Base-by-base conservation (phyloP, 2,888 invertebrate species). In the Lepas anatifera region DNA sequence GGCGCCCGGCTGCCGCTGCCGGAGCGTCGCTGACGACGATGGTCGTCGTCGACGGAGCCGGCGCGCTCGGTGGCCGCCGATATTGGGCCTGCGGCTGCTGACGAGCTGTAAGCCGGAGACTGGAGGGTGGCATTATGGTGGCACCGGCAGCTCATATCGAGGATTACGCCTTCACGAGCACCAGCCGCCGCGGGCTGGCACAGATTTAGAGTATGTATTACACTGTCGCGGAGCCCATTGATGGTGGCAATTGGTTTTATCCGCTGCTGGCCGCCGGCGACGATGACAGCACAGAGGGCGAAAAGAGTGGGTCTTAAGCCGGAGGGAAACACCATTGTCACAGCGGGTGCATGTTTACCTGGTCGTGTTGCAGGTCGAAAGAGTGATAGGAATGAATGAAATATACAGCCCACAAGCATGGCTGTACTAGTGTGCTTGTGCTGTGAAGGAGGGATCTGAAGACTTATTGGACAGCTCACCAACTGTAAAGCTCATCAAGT, bases 191-290 rank as follows among this genome's bases (percentile, higher is more conserved):
- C 32, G 22, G 8, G 7, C 22, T 58, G 58, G 35, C 58, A 58
- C 58, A 58, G 58, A 58, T 58, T 35, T 58, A 58, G 16, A 7
- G 58, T 16, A 35, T 58, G 58, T 58, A 58, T 58, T 58, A 58
- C 58, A 58, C 22, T 3, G 58, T 18, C 22, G 18, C 32, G n/a
- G n/a, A 29, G 13, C 58, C 29, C 35, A 58, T 13, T 22, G 58
- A 58, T 22, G 35, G 58, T 58, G 58, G 58, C 58, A 58, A 58
- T 58, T 58, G 32, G 58, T 58, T 58, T 58, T 35, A 58, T 58
- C 58, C 29, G 32, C 18, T 10, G 32, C 58, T 4, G 32, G 58
- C 7, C 29, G 35, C 16, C 35, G n/a, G n/a, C n/a, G n/a, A 7
- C 58, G 22, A 22, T 35, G 18, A 58, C 35, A 35, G 22, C 18